Evolutionary conservation across 2,797 vertebrate genomes (phyloP).

Genomic region (Chrysocyon brachyurus): DNA sequence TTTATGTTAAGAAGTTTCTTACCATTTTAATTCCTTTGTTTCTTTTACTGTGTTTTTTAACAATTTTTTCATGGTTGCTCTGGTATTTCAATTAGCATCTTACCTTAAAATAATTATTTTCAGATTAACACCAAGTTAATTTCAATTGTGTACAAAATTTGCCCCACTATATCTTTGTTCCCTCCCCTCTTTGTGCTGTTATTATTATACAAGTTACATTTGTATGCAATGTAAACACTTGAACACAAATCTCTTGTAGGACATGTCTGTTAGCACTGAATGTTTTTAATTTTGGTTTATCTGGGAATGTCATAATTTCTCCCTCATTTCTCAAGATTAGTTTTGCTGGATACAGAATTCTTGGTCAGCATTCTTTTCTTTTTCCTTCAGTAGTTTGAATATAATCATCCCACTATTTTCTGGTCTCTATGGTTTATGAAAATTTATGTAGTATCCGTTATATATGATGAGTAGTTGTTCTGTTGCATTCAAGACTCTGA

Average conservation of each 20-base stretch:
- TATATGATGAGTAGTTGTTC: neutral
- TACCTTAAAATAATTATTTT: neutral
- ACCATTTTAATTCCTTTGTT: neutral
- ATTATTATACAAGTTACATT: neutral
- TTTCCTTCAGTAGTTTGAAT: slow-evolving; percentile 33
- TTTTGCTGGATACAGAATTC: neutral
- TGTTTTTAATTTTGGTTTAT: slow-evolving; percentile 34
- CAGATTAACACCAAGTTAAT: neutral
- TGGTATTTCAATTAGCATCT: neutral
- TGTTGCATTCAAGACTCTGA: neutral
- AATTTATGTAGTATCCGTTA: neutral
- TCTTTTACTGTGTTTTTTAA: neutral
- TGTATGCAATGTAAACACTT: neutral
- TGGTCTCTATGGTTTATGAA: neutral
- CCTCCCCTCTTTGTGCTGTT: neutral
- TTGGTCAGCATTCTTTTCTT: neutral
- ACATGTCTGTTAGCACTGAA: neutral
- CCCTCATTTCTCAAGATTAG: neutral
- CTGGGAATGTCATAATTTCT: neutral
- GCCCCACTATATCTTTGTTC: neutral
- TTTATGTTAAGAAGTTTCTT: neutral
- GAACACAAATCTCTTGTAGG: neutral
- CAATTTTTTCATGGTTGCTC: neutral
- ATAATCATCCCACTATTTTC: neutral
- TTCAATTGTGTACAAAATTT: neutral